phyloP scores from a whole-genome alignment of 2,888 invertebrate species.

The Dicroscelio sp. region DNA sequence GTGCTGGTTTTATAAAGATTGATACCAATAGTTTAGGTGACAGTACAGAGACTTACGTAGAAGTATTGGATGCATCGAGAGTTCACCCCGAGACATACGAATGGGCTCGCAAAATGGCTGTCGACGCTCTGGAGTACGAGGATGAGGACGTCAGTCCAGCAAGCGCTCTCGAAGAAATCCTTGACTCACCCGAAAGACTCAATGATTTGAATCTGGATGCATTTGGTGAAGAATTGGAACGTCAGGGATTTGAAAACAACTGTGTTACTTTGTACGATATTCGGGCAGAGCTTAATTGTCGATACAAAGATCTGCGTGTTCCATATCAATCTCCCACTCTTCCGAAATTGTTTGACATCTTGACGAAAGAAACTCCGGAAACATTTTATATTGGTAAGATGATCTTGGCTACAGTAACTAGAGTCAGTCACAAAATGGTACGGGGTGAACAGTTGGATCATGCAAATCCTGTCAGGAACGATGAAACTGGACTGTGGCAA shows the following conservation, averaged over 20 bases:
- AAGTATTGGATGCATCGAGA: conserved; percentile 98
- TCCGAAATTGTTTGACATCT: conserved; percentile 98
- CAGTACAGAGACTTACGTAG: conserved; percentile 98
- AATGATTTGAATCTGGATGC: conserved; percentile 99
- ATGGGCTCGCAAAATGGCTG: conserved; percentile 99
- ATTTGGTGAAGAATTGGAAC: conserved; percentile 98
- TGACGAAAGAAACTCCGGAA: conserved; percentile 99
- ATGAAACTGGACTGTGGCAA: conserved; percentile 98
- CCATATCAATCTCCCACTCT: conserved; percentile 95
- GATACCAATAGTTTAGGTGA: conserved; percentile 99
- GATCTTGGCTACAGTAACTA: conserved; percentile 95
- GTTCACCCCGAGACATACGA: conserved; percentile 99
- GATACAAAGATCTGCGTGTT: conserved; percentile 97
- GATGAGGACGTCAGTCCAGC: conserved; percentile 99
- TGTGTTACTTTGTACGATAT: conserved; percentile 99
- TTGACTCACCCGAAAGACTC: conserved; percentile 98
- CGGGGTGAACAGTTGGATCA: conserved; percentile 98
- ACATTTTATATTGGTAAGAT: conserved; percentile 97
- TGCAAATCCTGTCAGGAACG: conserved; percentile 98
- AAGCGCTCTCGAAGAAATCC: conserved; percentile 98
- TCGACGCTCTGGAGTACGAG: conserved; percentile 99
- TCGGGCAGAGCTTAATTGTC: conserved; percentile 97
- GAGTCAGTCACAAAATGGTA: conserved; percentile 97
- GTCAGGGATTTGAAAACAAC: conserved; percentile 97
- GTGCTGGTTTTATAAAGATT: conserved; percentile 99